Evolutionary conservation across 2,888 invertebrate species (phyloP).

Genomic region (Parnassius mnemosyne): DNA sequence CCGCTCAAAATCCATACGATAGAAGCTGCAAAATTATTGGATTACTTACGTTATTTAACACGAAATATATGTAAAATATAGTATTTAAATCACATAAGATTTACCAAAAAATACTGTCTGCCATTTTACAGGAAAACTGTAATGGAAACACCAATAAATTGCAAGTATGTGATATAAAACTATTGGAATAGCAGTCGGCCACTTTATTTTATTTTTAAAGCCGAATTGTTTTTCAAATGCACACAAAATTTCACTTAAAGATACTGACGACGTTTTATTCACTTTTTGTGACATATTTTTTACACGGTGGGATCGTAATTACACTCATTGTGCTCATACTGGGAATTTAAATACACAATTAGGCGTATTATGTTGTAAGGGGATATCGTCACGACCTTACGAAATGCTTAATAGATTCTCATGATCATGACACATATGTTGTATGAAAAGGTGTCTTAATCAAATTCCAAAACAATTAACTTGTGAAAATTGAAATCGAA

Average conservation of each 20-base stretch:
- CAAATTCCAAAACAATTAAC: too few relatives aligned
- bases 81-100: too few relatives aligned
- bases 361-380: constrained; percentile 7
- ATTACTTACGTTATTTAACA: neutral
- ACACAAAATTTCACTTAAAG: constrained; percentile 53
- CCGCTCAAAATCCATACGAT: constrained; percentile 82
- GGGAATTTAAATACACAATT: constrained; percentile 18
- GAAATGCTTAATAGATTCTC: constrained; percentile 14
- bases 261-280: constrained; percentile 37
- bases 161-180: constrained; percentile 61
- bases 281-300: constrained; percentile 38
- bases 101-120: constrained; percentile 67
- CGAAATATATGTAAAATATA: neutral
- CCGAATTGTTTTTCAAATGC: constrained; percentile 61
- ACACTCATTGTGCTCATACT: neutral
- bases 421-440: constrained; percentile 8
- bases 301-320: constrained; percentile 2
- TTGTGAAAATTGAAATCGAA: too few relatives aligned
- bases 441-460: too few relatives aligned
- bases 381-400: neutral
- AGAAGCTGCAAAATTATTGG: constrained; percentile 62
- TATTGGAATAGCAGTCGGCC: constrained; percentile 60
- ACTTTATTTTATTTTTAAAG: constrained; percentile 71
- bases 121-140: constrained; percentile 67
- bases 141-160: constrained; percentile 65